Evolutionary conservation across 92 coral and sea anemone genomes (phyloP), one percentile per base, ranked within the genome.

Genomic region (Bergia puertoricense): DNA sequence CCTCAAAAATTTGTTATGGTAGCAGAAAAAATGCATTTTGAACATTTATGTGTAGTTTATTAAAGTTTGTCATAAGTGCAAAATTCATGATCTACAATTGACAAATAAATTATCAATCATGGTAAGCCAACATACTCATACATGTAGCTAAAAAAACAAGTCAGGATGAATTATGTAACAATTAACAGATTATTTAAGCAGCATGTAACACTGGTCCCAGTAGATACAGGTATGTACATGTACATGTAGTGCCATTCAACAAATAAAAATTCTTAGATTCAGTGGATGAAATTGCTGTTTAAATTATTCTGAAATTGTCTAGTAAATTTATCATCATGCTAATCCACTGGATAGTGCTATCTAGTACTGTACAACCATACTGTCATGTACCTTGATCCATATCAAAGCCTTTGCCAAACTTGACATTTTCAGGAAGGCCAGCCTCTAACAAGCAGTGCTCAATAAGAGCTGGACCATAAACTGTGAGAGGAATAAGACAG

Each of bases 381-480:
- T 75, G 66, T 41, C 43, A 86, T 51, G 6, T 66, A 94, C 98
- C 98, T 91, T 89, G 79, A 45, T 91, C 95, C 38, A 81, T 62
- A 46, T 91, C 88, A 45, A 95, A 82, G 68, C 90, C 94, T 39
- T 89, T 90, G 40, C 93, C 96, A 77, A 92, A 85, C 91, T 95
- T 95, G 4, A 85, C 95, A 86, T 89, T 93, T 65, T 92, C 88
- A 68, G 92, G 75, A 85, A 97, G 93, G 5, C 98, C 99, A 77
- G 90, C 94, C 20, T 92, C 94, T 16, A 85, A 44, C 54, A 97
- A 94, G 81, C 99, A 97, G 80, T 97, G 96, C 54, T 97, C 98
- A 84, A 97, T 85, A 45, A 97, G 77, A 30, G 95, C 91, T 38
- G 98, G 96, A 79, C 99, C 98, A 95, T 94, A 97, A 80, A 97